Evolutionary conservation across 2,888 invertebrate species (phyloP).

Genomic region (Acronicta aceris): DNA sequence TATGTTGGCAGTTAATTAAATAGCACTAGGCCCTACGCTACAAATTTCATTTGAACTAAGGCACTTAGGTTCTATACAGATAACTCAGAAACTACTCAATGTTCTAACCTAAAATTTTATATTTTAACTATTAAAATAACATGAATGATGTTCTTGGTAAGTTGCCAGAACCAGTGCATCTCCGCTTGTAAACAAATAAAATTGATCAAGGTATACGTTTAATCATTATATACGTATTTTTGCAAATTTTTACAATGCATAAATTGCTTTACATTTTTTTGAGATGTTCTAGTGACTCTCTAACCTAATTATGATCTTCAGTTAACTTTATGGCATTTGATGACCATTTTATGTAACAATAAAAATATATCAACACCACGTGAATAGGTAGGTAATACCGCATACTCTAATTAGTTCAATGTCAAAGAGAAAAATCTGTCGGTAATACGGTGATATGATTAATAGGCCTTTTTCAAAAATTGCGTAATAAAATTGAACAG

Average conservation of each 20-base stretch:
- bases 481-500: conserved; percentile 41
- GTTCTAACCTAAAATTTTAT: conserved; percentile 35
- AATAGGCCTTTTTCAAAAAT: conserved; percentile 30
- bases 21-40: too few relatives aligned
- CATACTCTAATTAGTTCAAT: conserved; percentile 70
- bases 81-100: conserved; percentile 7
- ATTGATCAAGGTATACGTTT: neutral
- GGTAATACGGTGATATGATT: conserved; percentile 23
- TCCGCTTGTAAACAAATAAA: conserved; percentile 44
- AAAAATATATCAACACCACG: conserved; percentile 56
- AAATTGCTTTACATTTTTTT: too few relatives aligned
- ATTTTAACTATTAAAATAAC: too few relatives aligned
- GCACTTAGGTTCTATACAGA: neutral
- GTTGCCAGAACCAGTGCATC: conserved; percentile 22
- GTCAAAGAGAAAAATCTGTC: conserved; percentile 67
- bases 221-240: too few relatives aligned
- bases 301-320: too few relatives aligned
- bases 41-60: too few relatives aligned
- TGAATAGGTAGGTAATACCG: conserved; percentile 55
- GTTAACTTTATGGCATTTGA: neutral
- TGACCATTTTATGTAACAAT: conserved; percentile 11
- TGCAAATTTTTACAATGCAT: too few relatives aligned
- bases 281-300: too few relatives aligned
- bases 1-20: too few relatives aligned
- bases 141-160: conserved; percentile 11